phyloP scores from a whole-genome alignment of 30 jellyfish, hydroid and myxozoan species.

The Sanderia malayensis region DNA sequence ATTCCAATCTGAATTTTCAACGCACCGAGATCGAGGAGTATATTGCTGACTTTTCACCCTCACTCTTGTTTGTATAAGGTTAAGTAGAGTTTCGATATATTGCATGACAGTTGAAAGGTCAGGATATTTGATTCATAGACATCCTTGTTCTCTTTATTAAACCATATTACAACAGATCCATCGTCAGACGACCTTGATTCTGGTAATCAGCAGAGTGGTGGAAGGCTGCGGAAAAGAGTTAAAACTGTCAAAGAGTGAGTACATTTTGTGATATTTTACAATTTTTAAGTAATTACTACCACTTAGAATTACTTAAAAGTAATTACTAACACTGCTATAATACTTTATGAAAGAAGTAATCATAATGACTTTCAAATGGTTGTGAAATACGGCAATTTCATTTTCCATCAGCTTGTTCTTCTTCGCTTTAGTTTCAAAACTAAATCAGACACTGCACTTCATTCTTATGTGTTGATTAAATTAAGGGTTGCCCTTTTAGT shows the following conservation, averaged over 20 bases:
- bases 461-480: too few species aligned
- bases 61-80: neutral
- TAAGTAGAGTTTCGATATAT: neutral
- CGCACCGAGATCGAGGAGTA: too few species aligned
- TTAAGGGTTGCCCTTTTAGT: too few species aligned
- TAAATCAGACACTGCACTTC: too few species aligned
- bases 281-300: neutral
- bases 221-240: constrained; percentile 51
- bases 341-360: too few species aligned
- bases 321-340: too few species aligned
- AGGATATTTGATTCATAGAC: constrained; percentile 14
- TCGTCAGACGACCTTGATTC: neutral
- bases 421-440: too few species aligned
- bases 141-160: neutral
- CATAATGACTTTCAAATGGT: too few species aligned
- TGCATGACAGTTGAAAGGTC: constrained; percentile 1
- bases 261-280: neutral
- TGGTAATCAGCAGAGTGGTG: constrained; percentile 40
- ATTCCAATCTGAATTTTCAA: neutral
- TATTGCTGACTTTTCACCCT: constrained; percentile 67
- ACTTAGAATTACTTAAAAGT: too few species aligned
- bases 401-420: too few species aligned
- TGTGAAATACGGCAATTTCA: too few species aligned
- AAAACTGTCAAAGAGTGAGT: constrained; percentile 57
- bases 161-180: too few species aligned